Conservation (phyloP, 2,113 vertebrate species). For the Osmerus eperlanus region DNA sequence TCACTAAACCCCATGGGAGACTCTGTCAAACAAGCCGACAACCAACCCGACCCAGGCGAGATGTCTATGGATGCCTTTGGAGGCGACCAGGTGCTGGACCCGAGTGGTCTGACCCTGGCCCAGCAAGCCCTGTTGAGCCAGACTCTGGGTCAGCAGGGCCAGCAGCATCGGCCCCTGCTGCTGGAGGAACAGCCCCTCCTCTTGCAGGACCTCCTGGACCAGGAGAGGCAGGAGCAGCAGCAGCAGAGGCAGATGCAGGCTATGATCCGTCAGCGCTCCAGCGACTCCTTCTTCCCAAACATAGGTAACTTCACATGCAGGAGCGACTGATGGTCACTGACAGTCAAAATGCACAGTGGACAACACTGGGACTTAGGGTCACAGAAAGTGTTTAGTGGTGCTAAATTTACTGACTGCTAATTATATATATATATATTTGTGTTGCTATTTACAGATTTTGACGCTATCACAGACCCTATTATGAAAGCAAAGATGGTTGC, state of each 20-base stretch:
- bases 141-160: slow-evolving; percentile 69
- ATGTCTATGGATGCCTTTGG: slow-evolving; percentile 61
- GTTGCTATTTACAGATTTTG: slow-evolving; percentile 82
- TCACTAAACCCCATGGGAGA: slow-evolving; percentile 71
- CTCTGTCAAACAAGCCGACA: slow-evolving; percentile 66
- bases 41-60: slow-evolving; percentile 72
- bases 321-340: neutral
- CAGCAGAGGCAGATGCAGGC: slow-evolving; percentile 98
- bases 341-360: neutral
- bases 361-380: no score
- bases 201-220: slow-evolving; percentile 93
- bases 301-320: slow-evolving; percentile 77
- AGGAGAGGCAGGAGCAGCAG: slow-evolving; percentile 96
- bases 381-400: no score
- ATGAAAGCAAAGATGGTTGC: slow-evolving; percentile 99
- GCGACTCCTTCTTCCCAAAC: slow-evolving; percentile 91
- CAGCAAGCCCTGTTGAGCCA: slow-evolving; percentile 79
- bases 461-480: slow-evolving; percentile 95
- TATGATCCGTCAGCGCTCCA: slow-evolving; percentile 94
- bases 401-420: no score
- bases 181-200: slow-evolving; percentile 94
- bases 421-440: neutral
- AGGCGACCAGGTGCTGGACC: slow-evolving; percentile 60
- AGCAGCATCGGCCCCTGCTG: slow-evolving; percentile 83
- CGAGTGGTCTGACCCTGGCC: slow-evolving; percentile 52